phyloP scores from a whole-genome alignment of 1,140 invertebrate species.

The Aricia agestis region DNA sequence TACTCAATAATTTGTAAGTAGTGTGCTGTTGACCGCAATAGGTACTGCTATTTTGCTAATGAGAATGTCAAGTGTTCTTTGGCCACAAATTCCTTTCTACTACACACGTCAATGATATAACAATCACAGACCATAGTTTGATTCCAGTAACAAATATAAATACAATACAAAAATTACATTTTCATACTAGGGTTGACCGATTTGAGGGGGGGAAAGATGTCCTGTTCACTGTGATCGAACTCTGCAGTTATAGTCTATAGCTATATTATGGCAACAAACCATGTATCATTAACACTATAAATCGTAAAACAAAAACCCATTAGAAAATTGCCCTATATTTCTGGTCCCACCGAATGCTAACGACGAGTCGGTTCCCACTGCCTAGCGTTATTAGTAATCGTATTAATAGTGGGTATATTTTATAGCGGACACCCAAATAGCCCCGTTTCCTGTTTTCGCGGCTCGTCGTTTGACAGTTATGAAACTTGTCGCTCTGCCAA shows the following conservation, averaged over 20 bases:
- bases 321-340: neutral
- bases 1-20: neutral
- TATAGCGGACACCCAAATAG: slow-evolving; percentile 46
- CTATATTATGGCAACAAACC: neutral
- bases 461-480: slow-evolving; percentile 44
- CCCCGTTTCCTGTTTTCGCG: slow-evolving; percentile 60
- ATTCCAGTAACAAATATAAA: too few relatives aligned
- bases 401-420: slow-evolving; percentile 16
- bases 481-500: slow-evolving; percentile 63
- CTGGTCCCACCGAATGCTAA: neutral
- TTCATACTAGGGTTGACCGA: too few relatives aligned
- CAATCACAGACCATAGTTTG: too few relatives aligned
- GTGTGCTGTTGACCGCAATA: neutral
- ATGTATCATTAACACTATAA: neutral
- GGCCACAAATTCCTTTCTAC: neutral
- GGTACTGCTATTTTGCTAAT: neutral
- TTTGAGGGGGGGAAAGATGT: too few relatives aligned
- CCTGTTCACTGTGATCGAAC: too few relatives aligned
- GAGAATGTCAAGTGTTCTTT: neutral
- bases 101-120: neutral
- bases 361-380: neutral
- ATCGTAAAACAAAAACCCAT: neutral
- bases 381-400: neutral
- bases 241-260: too few relatives aligned
- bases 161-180: too few relatives aligned